Percentiles rank a stretch among this genome's conserved stretches.
phyloP scores from a whole-genome alignment of 2,888 invertebrate genomes.

The Lathronympha strigana region DNA sequence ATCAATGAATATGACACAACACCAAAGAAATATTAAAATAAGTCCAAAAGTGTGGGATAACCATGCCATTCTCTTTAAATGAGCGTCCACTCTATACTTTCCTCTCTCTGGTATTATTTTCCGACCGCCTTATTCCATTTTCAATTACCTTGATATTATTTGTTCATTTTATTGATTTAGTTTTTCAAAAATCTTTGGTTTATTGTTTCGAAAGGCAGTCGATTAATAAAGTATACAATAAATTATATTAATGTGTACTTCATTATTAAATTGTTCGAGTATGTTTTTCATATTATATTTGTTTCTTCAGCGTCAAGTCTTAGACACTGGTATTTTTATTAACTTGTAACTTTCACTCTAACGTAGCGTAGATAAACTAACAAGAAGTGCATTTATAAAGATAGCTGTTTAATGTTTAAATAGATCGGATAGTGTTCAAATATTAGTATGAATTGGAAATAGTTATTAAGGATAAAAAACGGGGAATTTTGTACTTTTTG shows the following conservation, averaged over 20 bases:
- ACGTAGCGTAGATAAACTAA: constrained; percentile 69
- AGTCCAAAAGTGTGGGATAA: constrained; percentile 69
- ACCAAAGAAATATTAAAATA: constrained; percentile 80
- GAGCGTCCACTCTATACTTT: constrained; percentile 66
- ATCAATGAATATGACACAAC: constrained; percentile 73
- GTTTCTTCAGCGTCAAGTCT: constrained; percentile 26
- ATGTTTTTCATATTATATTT: not conserved
- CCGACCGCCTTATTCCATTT: constrained; percentile 38
- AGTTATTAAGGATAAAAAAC: constrained; percentile 62
- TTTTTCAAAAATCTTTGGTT: constrained; percentile 41
- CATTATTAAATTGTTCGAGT: not conserved
- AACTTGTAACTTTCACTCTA: constrained; percentile 49
- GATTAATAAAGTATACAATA: not conserved
- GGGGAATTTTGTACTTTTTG: constrained; percentile 80
- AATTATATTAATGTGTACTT: constrained; percentile 2
- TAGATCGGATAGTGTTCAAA: constrained; percentile 77
- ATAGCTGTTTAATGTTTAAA: constrained; percentile 76
- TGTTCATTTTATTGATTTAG: constrained; percentile 34
- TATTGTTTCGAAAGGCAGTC: not conserved
- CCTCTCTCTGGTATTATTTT: constrained; percentile 47
- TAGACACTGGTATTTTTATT: constrained; percentile 32
- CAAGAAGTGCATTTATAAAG: constrained; percentile 83
- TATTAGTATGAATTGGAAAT: constrained; percentile 66
- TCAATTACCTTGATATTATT: not conserved
- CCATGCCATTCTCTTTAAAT: constrained; percentile 77